Base-by-base conservation (phyloP, 2,888 invertebrate species). In the Sclerodermus sp. region DNA sequence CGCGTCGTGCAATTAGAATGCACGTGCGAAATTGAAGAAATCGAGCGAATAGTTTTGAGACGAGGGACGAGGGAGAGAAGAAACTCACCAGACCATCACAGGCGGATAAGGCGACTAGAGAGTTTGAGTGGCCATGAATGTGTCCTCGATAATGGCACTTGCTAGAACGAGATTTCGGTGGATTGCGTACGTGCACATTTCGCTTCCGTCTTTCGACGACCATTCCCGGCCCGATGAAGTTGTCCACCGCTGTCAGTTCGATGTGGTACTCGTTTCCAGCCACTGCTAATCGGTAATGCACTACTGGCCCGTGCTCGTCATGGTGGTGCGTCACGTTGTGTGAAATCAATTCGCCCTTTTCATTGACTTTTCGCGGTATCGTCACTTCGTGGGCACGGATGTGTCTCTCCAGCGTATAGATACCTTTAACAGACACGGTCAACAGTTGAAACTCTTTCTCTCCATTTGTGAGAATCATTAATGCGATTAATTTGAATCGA, bases 1-100 rank as follows among this genome's bases (percentile, higher is more conserved):
- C n/a, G n/a, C n/a, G n/a, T n/a, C n/a, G n/a, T n/a, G n/a, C n/a
- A n/a, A n/a, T n/a, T n/a, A n/a, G n/a, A n/a, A n/a, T n/a, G n/a
- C n/a, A n/a, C n/a, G n/a, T n/a, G n/a, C n/a, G n/a, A n/a, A n/a
- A n/a, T n/a, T n/a, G n/a, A n/a, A n/a, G n/a, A n/a, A n/a, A n/a
- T n/a, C n/a, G n/a, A n/a, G n/a, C n/a, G n/a, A n/a, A n/a, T n/a
- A n/a, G n/a, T n/a, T n/a, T n/a, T n/a, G n/a, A n/a, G n/a, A n/a
- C n/a, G n/a, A n/a, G n/a, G n/a, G n/a, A n/a, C n/a, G n/a, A n/a
- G n/a, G n/a, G n/a, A n/a, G n/a, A n/a, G n/a, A n/a, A n/a, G n/a
- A n/a, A n/a, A 81, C 90, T 88, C 79, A 93, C 93, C 83, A 93
- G 80, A 70, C 93, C 93, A 73, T 89, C 84, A 75, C 93, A 93